Conservation (phyloP, 2,113 vertebrate genomes). For the Gambusia affinis region DNA sequence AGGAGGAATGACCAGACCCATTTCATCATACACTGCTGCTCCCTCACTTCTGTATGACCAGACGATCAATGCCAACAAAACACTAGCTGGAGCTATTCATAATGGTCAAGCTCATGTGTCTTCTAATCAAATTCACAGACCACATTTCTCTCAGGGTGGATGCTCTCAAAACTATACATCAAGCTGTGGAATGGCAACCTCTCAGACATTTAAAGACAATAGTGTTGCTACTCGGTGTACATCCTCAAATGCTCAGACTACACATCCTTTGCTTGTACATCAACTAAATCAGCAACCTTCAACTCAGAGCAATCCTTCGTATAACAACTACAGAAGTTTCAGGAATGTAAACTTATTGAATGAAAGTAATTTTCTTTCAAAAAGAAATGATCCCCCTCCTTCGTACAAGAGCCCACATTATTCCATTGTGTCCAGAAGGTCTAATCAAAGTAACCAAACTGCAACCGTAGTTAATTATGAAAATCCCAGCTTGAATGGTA, state of each 20-base stretch:
- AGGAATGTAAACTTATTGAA: background rate
- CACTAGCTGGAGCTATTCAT: background rate
- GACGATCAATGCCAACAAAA: background rate
- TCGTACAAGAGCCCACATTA: background rate
- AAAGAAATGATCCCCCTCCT: background rate
- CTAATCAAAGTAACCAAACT: constrained; percentile 11
- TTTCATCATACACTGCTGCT: background rate
- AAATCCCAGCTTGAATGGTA: background rate
- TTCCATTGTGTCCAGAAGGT: background rate
- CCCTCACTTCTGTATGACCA: background rate
- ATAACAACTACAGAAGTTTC: background rate
- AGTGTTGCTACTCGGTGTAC: background rate
- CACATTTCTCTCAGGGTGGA: background rate
- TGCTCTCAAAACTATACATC: accelerated
- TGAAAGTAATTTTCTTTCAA: background rate
- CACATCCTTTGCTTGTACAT: background rate
- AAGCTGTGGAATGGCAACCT: background rate
- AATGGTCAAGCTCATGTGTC: background rate
- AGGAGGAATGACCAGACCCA: too few relatives aligned
- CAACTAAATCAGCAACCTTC: constrained; percentile 4
- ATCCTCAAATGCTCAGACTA: background rate
- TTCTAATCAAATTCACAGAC: constrained; percentile 4
- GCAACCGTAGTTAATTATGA: background rate
- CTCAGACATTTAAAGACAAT: background rate
- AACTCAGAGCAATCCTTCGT: background rate